These are phyloP conservation scores for Phodopus roborovskii DNA, from an alignment of 2,113 vertebrate species.

Conservation along the genomic window DNA sequence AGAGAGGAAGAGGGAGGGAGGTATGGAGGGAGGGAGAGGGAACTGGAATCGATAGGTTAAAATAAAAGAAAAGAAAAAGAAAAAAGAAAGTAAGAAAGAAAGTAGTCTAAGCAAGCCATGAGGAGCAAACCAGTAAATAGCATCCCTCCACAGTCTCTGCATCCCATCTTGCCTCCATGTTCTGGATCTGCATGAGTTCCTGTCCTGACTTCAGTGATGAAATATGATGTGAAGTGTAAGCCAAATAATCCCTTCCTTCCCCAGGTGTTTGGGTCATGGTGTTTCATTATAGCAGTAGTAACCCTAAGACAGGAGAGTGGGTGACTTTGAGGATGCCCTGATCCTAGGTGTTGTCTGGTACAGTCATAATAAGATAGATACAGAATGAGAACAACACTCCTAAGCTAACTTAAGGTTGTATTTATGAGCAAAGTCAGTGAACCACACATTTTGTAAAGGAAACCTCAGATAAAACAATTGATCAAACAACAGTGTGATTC, in stretches of 20 bases:
- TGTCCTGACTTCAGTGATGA: not conserved
- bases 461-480: not conserved
- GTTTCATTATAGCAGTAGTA: not conserved
- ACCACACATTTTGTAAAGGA: not conserved
- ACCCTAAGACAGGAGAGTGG: too few relatives aligned
- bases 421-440: not conserved
- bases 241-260: not conserved
- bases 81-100: too few relatives aligned
- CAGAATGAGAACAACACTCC: not conserved
- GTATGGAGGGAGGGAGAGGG: too few relatives aligned
- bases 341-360: too few relatives aligned
- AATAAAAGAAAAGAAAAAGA: too few relatives aligned
- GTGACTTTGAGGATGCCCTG: not conserved
- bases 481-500: not conserved
- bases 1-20: too few relatives aligned
- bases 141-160: not conserved
- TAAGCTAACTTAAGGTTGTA: rapidly evolving
- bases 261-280: not conserved
- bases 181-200: not conserved
- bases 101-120: not conserved
- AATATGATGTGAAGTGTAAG: not conserved
- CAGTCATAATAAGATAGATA: not conserved
- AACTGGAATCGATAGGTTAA: too few relatives aligned
- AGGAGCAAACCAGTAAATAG: not conserved
- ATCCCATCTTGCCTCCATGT: not conserved